phyloP scores from a whole-genome alignment of 2,797 vertebrate genomes.

The Microchirus variegatus region DNA sequence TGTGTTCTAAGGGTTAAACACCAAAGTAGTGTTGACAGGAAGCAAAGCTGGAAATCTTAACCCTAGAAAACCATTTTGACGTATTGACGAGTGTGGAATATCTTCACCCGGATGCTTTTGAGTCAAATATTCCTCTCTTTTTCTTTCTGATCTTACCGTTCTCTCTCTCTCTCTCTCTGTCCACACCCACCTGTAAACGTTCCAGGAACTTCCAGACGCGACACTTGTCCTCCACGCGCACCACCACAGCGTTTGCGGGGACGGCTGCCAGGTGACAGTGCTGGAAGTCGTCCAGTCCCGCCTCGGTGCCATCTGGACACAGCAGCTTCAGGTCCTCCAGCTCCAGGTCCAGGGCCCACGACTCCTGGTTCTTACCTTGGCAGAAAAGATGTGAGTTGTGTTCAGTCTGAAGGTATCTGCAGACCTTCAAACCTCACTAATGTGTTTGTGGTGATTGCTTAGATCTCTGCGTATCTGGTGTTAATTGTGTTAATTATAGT shows the following conservation, averaged over 20 bases:
- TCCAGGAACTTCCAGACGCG: constrained; percentile 85
- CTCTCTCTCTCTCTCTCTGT: neutral
- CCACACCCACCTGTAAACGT: constrained; percentile 78
- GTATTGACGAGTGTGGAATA: no score
- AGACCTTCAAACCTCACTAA: neutral
- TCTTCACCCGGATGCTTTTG: no score
- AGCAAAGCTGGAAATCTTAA: no score
- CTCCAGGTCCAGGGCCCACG: constrained; percentile 85
- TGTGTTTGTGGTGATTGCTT: neutral
- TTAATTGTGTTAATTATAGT: no score
- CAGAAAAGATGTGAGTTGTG: neutral
- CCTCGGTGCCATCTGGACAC: constrained; percentile 82
- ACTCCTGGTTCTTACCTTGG: constrained; percentile 83
- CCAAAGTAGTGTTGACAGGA: no score
- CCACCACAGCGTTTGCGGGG: constrained; percentile 82
- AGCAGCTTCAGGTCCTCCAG: constrained; percentile 85
- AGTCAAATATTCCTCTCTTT: no score
- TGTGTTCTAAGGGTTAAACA: no score
- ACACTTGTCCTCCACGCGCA: constrained; percentile 82
- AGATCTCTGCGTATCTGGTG: no score
- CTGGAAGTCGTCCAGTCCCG: constrained; percentile 64
- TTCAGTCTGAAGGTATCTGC: neutral
- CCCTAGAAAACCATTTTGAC: no score
- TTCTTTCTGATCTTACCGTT: no score
- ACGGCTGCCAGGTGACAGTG: constrained; percentile 83